A percentile compares a stretch with the other conserved stretches of the same genome.
phyloP scores from a whole-genome alignment of 2,113 vertebrate genomes.

The Leucosticte australis region DNA sequence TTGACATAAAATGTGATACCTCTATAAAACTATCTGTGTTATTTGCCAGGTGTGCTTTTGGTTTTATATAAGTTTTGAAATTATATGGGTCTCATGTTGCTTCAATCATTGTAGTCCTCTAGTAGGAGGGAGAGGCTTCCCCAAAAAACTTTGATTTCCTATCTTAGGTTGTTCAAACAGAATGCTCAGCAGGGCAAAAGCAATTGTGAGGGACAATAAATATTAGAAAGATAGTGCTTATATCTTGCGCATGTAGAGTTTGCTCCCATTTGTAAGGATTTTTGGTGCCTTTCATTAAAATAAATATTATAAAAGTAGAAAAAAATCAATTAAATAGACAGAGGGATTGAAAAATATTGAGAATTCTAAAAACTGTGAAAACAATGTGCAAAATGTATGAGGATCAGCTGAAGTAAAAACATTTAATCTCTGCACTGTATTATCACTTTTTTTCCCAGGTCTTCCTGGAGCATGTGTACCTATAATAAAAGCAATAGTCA shows the following conservation, averaged over 20 bases:
- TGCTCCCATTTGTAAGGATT: not conserved
- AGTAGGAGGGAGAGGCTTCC: not conserved
- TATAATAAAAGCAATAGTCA: constrained; percentile 27
- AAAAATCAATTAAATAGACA: not conserved
- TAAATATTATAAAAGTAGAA: not conserved
- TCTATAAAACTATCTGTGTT: not conserved
- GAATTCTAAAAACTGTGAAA: constrained; percentile 1
- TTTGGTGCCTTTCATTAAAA: not conserved
- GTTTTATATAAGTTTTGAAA: not conserved
- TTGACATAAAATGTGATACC: not conserved
- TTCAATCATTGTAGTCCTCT: not conserved
- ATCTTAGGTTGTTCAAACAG: not conserved
- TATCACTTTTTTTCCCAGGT: constrained; percentile 19
- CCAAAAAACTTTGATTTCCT: not conserved
- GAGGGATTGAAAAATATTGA: not conserved
- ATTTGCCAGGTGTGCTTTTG: not conserved
- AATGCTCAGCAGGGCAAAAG: not conserved
- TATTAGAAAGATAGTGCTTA: not conserved
- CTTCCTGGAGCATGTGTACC: constrained; percentile 9
- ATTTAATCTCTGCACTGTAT: constrained; percentile 33
- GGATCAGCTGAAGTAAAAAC: constrained; percentile 19
- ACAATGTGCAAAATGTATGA: not conserved
- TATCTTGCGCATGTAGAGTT: not conserved
- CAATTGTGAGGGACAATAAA: not conserved
- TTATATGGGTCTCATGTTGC: not conserved